A percentile compares a stretch with the other conserved stretches of the same genome.
phyloP scores from a whole-genome alignment of 1,140 invertebrate species.

The Chelonus insularis region DNA sequence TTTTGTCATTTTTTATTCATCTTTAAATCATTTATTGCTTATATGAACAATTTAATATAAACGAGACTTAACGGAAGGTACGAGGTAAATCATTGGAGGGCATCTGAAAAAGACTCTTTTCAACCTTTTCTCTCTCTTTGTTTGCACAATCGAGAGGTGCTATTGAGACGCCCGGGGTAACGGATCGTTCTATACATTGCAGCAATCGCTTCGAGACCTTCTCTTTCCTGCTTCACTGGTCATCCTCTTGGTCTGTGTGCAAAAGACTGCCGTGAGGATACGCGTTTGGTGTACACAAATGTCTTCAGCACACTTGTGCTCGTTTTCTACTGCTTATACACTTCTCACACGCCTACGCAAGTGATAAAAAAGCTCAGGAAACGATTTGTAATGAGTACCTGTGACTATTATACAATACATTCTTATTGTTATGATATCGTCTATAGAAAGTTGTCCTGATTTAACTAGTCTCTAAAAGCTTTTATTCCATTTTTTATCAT shows the following conservation, averaged over 20 bases:
- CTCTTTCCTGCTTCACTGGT: slow-evolving; percentile 14
- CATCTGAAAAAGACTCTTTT: slow-evolving; percentile 17
- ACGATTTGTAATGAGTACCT: slow-evolving; percentile 22
- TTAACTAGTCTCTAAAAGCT: not conserved
- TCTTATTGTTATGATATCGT: not conserved
- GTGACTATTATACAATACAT: slow-evolving; percentile 6
- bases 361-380: slow-evolving; percentile 22
- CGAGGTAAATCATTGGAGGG: slow-evolving; percentile 17
- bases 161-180: slow-evolving; percentile 35
- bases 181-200: slow-evolving; percentile 33
- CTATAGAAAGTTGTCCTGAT: not conserved
- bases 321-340: not conserved
- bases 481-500: not conserved
- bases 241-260: not conserved
- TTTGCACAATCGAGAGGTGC: slow-evolving; percentile 24
- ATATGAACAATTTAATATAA: not conserved
- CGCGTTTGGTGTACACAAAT: not conserved
- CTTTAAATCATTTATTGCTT: not conserved
- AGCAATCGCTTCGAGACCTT: slow-evolving; percentile 12
- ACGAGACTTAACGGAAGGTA: slow-evolving; percentile 12
- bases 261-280: not conserved
- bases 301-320: not conserved
- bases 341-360: slow-evolving; percentile 15
- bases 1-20: not conserved
- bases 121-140: not conserved